Base-by-base conservation (phyloP, 2,888 invertebrate genomes). In the Tinea trinotella region DNA sequence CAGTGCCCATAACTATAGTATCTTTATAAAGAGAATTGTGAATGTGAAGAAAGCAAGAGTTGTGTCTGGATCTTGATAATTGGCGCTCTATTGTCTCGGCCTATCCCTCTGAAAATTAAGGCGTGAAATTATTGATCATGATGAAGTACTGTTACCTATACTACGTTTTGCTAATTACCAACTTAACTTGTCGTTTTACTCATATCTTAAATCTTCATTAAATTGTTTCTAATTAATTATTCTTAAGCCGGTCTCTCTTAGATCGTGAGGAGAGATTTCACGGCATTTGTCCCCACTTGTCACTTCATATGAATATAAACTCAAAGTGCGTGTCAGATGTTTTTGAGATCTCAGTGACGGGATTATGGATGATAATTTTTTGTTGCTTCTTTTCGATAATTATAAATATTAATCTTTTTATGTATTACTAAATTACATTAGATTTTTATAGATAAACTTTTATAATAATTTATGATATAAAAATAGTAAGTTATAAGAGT, bases 201-300 rank as follows among this genome's bases (percentile, higher is more conserved):
- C 30, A 15, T 40, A 15, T 40, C 2, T 13, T 12, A 40, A 3
- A 40, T 2, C 12, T n/a, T 4, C 35, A n/a, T 35, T 46, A 46
- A 19, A 19, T 46, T 4, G 19, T 46, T 46, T 46, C 46, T 46
- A 46, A 46, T 46, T 46, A 46, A 46, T 46, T 19, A 46, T 19
- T 19, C 46, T 46, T 46, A 46, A 46, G 3, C 46, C 46, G 46
- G 13, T 46, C 13, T 56, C 50, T 40, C 53, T 52, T 50, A 57
- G 58, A 58, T 58, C 56, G 50, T 22, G 54, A 53, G 36, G 52
- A 18, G 18, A 55, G 55, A 58, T 57, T 56, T 50, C 55, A 55
- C 44, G 52, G 36, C 50, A 50, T 50, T 24, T 50, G 50, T 50
- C 50, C 24, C 50, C 50, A 50, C 50, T 50, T 50, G 50, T 50